Base-by-base conservation (phyloP, 37 sponge, comb jelly and placozoan genomes). In the Geodia barretti region DNA sequence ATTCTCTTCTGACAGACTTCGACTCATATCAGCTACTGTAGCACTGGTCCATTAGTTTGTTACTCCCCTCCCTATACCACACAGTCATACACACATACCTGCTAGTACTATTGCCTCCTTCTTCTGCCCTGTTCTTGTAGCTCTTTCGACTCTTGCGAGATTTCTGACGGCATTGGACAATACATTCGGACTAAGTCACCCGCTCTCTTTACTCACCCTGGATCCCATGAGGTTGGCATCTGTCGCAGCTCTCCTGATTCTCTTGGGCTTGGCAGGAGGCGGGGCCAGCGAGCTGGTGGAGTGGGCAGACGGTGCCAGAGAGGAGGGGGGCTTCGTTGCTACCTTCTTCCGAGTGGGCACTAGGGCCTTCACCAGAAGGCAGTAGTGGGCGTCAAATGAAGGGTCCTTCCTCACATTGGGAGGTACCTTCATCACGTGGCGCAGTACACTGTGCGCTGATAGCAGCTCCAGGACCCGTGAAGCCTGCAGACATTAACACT, bases 391-490 rank as follows among this genome's bases (percentile, higher is more conserved):
- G 21, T 72, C 64, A 72, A 81, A 81, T 0, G 1, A 2, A 4
- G 30, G 61, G 38, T 71, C 64, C 19, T 24, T 61, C 17, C 82
- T 62, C 0, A 81, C 41, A 23, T 81, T 39, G 1, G n/a, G 31
- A 0, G 82, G 82, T 5, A 81, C 72, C 31, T 62, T 72, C 82
- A 81, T 81, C 9, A 81, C 42, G 41, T 72, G 73, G 8, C 64
- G 40, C 4, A 81, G 82, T n/a, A 81, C 33, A 2, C 32, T 37
- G 36, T 24, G 37, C 38, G 72, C 82, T 1, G 36, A 19, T 4
- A 81, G 58, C 20, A 81, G 73, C 23, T 3, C 8, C 17, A 81
- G 14, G 21, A 81, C 70, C 23, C 39, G 59, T 3, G 26, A 59
- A 9, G 68, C 80, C 80, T 79, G 47, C 21, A 64, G 35, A 35